Base-by-base conservation (phyloP, 2,113 vertebrate genomes). In the Struthio camelus region DNA sequence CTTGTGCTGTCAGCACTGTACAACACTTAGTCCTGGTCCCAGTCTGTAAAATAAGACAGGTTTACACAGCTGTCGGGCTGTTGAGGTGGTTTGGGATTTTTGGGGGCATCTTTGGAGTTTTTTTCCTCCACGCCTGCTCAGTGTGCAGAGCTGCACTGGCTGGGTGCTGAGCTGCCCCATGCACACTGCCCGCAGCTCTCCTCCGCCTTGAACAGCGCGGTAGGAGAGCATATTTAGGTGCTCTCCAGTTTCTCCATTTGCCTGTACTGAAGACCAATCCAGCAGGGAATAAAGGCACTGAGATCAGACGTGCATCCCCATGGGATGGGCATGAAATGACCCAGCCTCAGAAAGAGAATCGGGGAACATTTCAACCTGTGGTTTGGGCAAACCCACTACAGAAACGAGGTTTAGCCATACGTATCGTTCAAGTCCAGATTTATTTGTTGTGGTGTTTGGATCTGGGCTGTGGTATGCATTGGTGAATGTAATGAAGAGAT, bases 231-330 rank as follows among this genome's bases (percentile, higher is more conserved):
- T 58, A n/a, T n/a, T 22, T 42, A n/a, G 19, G 19, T 36, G 48
- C 22, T 30, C 10, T 73, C 16, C 22, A 14, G 9, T 9, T 30
- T 38, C 38, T 70, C 16, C 27, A 23, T 38, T 42, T 62, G 32
- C 27, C 17, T 23, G 6, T 53, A 27, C 17, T 42, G 53, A 50
- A 24, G 7, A 59, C n/a, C 6, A 78, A 14, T 7, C 44, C 17
- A 16, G 44, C 54, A 69, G 24, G 22, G 18, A 14, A 50, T 38
- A 34, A 50, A 38, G n/a, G 18, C 24, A 24, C 30, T 30, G 24
- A 61, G 27, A 15, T 19, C 7, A 5, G 20, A 10, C 1, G 1
- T 75, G 42, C 16, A 40, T 5, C 14, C 12, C 1, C 2, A 42
- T 40, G 7, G 42, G 51, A 10, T 15, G 11, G 24, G 71, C 27